Conservation (phyloP, 2,797 vertebrate genomes). For the Pseudochirops corinnae region DNA sequence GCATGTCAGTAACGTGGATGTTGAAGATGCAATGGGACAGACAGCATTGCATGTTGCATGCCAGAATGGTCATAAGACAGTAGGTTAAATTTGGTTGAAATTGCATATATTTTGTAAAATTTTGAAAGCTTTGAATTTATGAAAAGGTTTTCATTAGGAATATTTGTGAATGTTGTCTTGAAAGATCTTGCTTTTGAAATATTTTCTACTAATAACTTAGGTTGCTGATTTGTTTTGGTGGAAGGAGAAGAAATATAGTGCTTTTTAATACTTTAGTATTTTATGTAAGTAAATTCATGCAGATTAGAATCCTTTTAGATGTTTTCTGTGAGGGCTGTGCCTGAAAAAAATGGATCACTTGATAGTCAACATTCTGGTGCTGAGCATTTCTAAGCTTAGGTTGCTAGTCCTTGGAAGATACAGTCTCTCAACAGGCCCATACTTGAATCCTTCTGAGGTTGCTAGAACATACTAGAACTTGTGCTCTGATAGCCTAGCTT, state of each 20-base stretch:
- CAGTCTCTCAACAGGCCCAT: neutral
- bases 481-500: neutral
- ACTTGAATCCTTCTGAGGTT: neutral
- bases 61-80: constrained; percentile 98
- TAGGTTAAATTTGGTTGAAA: constrained; percentile 79
- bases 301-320: neutral
- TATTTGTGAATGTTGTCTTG: constrained; percentile 14
- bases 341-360: neutral
- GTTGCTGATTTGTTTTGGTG: neutral
- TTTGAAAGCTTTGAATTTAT: constrained; percentile 43
- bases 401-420: neutral
- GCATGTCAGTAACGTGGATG: constrained; percentile 96
- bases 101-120: constrained; percentile 27
- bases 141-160: constrained; percentile 18
- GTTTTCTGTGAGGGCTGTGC: neutral
- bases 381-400: neutral
- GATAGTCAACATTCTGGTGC: neutral
- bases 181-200: constrained; percentile 32
- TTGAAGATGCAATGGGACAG: constrained; percentile 99
- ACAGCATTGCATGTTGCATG: constrained; percentile 98
- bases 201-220: constrained; percentile 35
- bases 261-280: constrained; percentile 38
- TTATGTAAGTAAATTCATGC: neutral
- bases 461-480: neutral
- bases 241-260: constrained; percentile 36